Base-by-base conservation (phyloP, 1,140 invertebrate species). In the Lordiphosa mommai region DNA sequence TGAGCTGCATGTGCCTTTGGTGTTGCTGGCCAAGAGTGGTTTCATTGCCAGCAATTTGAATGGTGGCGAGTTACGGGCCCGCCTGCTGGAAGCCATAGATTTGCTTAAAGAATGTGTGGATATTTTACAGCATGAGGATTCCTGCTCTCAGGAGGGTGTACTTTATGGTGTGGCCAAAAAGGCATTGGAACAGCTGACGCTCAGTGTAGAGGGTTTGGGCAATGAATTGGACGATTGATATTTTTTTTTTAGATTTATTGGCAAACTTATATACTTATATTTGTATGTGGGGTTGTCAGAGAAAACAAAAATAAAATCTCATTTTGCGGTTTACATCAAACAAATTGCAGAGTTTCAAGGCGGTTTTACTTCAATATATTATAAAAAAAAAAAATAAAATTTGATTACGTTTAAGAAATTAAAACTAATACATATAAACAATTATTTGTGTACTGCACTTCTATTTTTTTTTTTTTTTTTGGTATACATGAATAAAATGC, bases 1-100 rank as follows among this genome's bases (percentile, higher is more conserved):
- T 76, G 94, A 96, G 76, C 84, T 95, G 17, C 94, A 96, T 71
- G 93, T 93, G 4, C 94, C 94, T 0, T 65, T 95, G 5, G 91
- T 95, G 70, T 91, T 94, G 52, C 82, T 94, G 41, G 93, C 94
- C 1, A 92, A 92, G 13, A 88, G 89, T 44, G 91, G 92, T 50
- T 95, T 92, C 73, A 90, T 90, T 34, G 88, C 91, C 0, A 92
- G 91, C 5, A 76, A 90, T 0, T 92, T 95, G 6, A 90, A 89
- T 23, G 90, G 92, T n/a, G 90, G 91, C 0, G 90, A 91, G 41
- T 82, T 95, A 5, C 93, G 93, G 55, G 89, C 91, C 1, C 92
- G 91, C 77, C 89, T 95, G 40, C 90, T 92, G 27, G 92, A 94
- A 59, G 93, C 92, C 3, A 88, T 92, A 0, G 86, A 90, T 36